Percentiles rank a stretch among this genome's conserved stretches.
phyloP scores from a whole-genome alignment of 2,888 invertebrate species.

The Drepana falcataria region DNA sequence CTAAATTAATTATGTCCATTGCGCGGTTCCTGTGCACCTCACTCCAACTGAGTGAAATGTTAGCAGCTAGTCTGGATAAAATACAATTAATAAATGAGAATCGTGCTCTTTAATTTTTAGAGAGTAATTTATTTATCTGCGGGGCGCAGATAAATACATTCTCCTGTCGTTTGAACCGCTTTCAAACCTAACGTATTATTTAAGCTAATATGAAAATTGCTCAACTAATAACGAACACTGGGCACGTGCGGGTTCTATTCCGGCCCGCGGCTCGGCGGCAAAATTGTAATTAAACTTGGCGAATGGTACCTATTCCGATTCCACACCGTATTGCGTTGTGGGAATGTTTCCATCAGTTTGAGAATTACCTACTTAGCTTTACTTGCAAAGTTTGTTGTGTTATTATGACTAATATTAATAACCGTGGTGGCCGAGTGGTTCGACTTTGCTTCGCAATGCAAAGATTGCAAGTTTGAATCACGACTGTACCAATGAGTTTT shows the following conservation, averaged over 20 bases:
- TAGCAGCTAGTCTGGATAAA: too few relatives aligned
- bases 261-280: conserved; percentile 24
- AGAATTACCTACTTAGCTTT: background rate
- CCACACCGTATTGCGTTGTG: background rate
- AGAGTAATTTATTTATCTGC: too few relatives aligned
- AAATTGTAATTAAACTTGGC: conserved; percentile 45
- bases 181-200: conserved; percentile 56
- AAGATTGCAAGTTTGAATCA: too few relatives aligned
- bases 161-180: conserved; percentile 11
- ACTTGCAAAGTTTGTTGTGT: background rate
- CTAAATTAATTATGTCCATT: too few relatives aligned
- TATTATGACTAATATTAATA: background rate
- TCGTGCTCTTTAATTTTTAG: too few relatives aligned
- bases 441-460: too few relatives aligned
- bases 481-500: too few relatives aligned
- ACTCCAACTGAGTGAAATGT: too few relatives aligned
- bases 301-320: background rate
- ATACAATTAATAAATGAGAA: too few relatives aligned
- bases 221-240: conserved; percentile 64
- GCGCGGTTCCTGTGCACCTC: too few relatives aligned
- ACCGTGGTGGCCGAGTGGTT: too few relatives aligned
- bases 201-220: conserved; percentile 75
- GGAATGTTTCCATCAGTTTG: background rate
- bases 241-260: conserved; percentile 50
- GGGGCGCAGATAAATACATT: too few relatives aligned